Conservation (phyloP, 2,888 invertebrate genomes). For the Schizaphis graminum region DNA sequence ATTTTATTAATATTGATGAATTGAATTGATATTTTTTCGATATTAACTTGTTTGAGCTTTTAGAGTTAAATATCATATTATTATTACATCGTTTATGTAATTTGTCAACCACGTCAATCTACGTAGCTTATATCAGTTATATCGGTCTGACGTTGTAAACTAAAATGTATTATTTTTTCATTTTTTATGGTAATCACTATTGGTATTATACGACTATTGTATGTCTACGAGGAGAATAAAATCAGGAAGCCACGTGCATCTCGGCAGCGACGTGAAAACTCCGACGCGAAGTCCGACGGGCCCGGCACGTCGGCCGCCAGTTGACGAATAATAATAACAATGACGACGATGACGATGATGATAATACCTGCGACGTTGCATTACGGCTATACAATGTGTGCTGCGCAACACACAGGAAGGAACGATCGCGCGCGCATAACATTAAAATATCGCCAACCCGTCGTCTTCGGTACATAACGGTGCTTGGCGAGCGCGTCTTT, state of each 20-base stretch:
- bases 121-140: too few relatives aligned
- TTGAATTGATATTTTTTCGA: background rate
- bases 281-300: background rate
- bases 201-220: too few relatives aligned
- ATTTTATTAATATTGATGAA: background rate
- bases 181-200: background rate
- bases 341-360: background rate
- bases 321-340: background rate
- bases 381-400: background rate
- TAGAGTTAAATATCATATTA: background rate
- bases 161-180: too few relatives aligned
- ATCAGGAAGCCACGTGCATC: fast-evolving
- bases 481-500: slow-evolving; percentile 53
- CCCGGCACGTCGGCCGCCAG: background rate
- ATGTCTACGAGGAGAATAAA: background rate
- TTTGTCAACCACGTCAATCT: background rate
- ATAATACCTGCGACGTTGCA: background rate
- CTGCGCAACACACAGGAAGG: background rate
- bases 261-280: background rate
- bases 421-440: slow-evolving; percentile 33
- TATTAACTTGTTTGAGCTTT: background rate
- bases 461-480: slow-evolving; percentile 56
- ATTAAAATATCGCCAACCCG: background rate
- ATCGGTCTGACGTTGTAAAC: too few relatives aligned
- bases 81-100: background rate